Evolutionary conservation across 1,140 invertebrate genomes (phyloP).

Genomic region (Drosophila erecta): DNA sequence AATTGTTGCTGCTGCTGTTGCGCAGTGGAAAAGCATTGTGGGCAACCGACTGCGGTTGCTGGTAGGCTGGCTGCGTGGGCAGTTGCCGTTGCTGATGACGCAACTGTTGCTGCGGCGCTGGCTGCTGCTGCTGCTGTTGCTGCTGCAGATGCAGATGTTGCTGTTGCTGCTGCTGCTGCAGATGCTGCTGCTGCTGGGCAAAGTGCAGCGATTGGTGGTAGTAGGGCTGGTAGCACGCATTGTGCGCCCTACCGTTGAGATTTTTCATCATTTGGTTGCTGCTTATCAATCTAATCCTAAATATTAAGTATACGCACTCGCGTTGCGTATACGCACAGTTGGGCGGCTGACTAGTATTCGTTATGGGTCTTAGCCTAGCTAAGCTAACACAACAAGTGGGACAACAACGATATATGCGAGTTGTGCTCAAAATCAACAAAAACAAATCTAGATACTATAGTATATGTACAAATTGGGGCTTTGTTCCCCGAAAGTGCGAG

Average conservation of each 20-base stretch:
- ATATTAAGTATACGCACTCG: constrained; percentile 69
- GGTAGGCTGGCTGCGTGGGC: constrained; percentile 39
- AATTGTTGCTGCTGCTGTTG: constrained; percentile 35
- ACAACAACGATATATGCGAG: constrained; percentile 56
- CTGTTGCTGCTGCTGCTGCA: constrained; percentile 33
- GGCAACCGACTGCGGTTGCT: constrained; percentile 24
- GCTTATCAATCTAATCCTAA: constrained; percentile 51
- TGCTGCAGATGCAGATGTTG: constrained; percentile 49
- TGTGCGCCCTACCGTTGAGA: constrained; percentile 76
- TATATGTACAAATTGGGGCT: constrained; percentile 60
- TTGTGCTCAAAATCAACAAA: constrained; percentile 51
- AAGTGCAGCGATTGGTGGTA: constrained; percentile 63
- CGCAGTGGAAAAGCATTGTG: too few relatives aligned
- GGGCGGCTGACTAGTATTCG: constrained; percentile 66
- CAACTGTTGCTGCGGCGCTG: constrained; percentile 51
- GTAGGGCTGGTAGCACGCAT: constrained; percentile 75
- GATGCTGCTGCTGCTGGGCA: constrained; percentile 54
- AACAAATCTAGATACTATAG: constrained; percentile 32
- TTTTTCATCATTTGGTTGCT: constrained; percentile 74
- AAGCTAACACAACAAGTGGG: constrained; percentile 49
- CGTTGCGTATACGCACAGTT: constrained; percentile 74
- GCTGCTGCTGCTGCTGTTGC: constrained; percentile 53
- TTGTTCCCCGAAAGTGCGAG: not conserved
- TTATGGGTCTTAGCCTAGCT: constrained; percentile 27
- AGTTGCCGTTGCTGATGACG: constrained; percentile 63